A percentile compares a stretch with the other conserved stretches of the same genome.
phyloP scores from a whole-genome alignment of 1,140 invertebrate genomes.

The Belonocnema kinseyi region DNA sequence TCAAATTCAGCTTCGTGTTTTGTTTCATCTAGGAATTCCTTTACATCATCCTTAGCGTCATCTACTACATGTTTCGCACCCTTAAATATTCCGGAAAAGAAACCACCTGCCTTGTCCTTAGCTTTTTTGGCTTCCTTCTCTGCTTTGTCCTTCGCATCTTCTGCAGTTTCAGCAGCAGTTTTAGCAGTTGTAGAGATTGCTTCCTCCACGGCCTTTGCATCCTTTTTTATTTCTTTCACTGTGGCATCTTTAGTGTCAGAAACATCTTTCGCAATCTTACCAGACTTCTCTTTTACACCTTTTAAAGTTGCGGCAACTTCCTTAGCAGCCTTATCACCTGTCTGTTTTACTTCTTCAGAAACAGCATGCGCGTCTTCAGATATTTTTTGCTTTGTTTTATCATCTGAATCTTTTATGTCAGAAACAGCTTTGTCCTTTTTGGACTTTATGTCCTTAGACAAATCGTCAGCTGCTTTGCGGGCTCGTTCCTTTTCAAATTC shows the following conservation, averaged over 20 bases:
- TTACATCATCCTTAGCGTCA: constrained; percentile 32
- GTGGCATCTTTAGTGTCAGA: background rate
- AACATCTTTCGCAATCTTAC: background rate
- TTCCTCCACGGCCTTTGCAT: background rate
- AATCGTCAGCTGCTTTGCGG: constrained; percentile 29
- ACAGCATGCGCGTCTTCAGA: background rate
- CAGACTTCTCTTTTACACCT: background rate
- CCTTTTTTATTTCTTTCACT: constrained; percentile 21
- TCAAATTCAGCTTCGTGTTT: constrained; percentile 39
- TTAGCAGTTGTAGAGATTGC: background rate
- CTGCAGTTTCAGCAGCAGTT: background rate
- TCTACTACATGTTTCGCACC: constrained; percentile 33
- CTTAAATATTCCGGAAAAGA: constrained; percentile 33
- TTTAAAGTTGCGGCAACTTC: background rate
- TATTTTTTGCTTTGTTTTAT: constrained; percentile 22
- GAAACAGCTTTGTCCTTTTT: background rate
- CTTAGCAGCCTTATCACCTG: constrained; percentile 33
- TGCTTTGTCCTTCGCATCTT: constrained; percentile 32
- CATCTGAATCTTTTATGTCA: constrained; percentile 9
- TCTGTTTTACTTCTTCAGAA: constrained; percentile 34
- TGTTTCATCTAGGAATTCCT: constrained; percentile 40
- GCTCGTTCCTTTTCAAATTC: constrained; percentile 41
- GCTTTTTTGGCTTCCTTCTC: constrained; percentile 45
- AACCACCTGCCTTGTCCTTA: constrained; percentile 50
- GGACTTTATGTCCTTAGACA: constrained; percentile 9